A percentile compares a stretch with the other conserved stretches of the same genome.
Conservation (phyloP, 2,888 invertebrate species). For the Ochropacha duplaris region DNA sequence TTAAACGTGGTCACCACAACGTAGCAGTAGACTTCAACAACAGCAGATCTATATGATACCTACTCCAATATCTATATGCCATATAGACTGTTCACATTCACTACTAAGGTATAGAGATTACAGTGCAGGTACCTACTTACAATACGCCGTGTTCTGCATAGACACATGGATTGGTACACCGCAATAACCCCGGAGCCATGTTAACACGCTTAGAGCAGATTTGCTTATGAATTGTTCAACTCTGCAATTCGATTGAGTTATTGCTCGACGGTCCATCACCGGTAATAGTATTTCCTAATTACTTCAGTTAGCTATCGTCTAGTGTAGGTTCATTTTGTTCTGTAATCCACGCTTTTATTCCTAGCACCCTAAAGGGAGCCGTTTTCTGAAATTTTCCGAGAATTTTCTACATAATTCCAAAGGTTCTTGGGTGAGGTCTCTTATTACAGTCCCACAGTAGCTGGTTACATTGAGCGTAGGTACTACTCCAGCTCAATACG, state of each 20-base stretch:
- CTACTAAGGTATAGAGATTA: constrained; percentile 13
- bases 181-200: constrained; percentile 70
- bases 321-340: constrained; percentile 22
- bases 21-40: not conserved
- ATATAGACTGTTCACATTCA: not conserved
- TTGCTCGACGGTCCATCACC: constrained; percentile 51
- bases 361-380: constrained; percentile 19
- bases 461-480: constrained; percentile 35
- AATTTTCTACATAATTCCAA: constrained; percentile 42
- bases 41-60: not conserved
- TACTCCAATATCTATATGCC: not conserved
- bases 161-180: constrained; percentile 61
- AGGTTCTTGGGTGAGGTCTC: constrained; percentile 46
- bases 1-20: not conserved
- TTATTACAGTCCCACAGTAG: constrained; percentile 49
- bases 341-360: constrained; percentile 21
- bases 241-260: constrained; percentile 64
- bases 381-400: constrained; percentile 32
- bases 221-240: constrained; percentile 75
- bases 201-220: constrained; percentile 76
- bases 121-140: constrained; percentile 22
- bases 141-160: constrained; percentile 28
- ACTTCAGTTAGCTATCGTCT: constrained; percentile 34
- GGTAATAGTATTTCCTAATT: constrained; percentile 49
- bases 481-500: constrained; percentile 50